These are phyloP conservation scores for Coptotermes formosanus DNA, from an alignment of 1,140 invertebrate species.

Conservation along the genomic window DNA sequence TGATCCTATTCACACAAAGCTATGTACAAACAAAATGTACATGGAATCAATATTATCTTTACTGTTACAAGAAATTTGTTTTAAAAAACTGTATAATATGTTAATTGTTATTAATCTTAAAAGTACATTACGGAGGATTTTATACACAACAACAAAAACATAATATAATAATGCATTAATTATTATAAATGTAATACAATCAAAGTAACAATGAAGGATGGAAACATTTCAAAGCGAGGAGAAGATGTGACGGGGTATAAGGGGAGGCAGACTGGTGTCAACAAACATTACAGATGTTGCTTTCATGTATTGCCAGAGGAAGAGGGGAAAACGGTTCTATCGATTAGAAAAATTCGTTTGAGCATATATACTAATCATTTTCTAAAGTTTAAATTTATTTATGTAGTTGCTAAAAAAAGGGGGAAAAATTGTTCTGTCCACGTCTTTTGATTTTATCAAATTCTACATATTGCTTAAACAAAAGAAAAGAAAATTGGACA, in stretches of 20 bases:
- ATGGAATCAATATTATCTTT: conserved; percentile 30
- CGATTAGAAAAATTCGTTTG: neutral
- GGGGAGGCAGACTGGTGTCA: neutral
- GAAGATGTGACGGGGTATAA: neutral
- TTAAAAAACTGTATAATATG: conserved; percentile 3
- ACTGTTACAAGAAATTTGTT: conserved; percentile 27
- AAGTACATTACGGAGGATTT: conserved; percentile 20
- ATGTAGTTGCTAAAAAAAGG: neutral
- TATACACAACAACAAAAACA: conserved; percentile 9
- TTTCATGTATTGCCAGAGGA: neutral
- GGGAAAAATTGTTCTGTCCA: neutral
- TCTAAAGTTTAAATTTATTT: neutral
- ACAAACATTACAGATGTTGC: neutral
- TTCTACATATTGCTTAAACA: neutral
- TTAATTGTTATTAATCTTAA: conserved; percentile 26
- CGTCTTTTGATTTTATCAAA: neutral
- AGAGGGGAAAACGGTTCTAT: neutral
- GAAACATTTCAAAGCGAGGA: neutral
- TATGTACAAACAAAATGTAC: conserved; percentile 35
- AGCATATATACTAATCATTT: neutral
- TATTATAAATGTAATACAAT: conserved; percentile 21
- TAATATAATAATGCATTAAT: conserved; percentile 18
- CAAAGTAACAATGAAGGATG: neutral
- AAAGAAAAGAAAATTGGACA: neutral
- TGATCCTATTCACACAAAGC: conserved; percentile 34